Conservation (phyloP, 2,888 invertebrate species). For the Tachina grossa region DNA sequence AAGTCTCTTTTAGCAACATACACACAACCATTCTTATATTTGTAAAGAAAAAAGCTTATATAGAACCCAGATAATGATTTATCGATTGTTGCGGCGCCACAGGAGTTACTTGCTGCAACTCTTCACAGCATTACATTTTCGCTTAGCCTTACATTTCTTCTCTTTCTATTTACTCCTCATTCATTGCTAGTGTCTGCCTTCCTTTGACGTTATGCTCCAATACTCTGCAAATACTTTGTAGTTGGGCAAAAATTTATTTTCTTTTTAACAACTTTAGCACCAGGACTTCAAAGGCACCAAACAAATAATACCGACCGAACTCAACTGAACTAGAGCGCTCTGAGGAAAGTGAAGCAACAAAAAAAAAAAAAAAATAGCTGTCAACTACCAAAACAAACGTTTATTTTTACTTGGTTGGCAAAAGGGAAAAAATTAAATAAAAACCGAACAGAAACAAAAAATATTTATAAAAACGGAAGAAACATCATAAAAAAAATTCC, state of each 20-base stretch:
- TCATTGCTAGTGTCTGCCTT: slow-evolving; percentile 5
- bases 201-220: slow-evolving; percentile 46
- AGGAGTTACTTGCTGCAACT: slow-evolving; percentile 61
- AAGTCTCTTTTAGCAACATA: not conserved
- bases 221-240: slow-evolving; percentile 41
- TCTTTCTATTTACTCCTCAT: not conserved
- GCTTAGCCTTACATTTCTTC: not conserved
- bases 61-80: slow-evolving; percentile 67
- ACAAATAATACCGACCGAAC: slow-evolving; percentile 31
- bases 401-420: slow-evolving; percentile 58
- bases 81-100: slow-evolving; percentile 70
- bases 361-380: slow-evolving; percentile 59
- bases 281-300: slow-evolving; percentile 33
- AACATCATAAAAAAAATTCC: slow-evolving; percentile 38
- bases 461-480: slow-evolving; percentile 47
- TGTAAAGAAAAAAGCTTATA: slow-evolving; percentile 20
- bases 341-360: not conserved
- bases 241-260: slow-evolving; percentile 64
- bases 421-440: slow-evolving; percentile 20
- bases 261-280: slow-evolving; percentile 66
- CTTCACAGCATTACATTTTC: slow-evolving; percentile 18
- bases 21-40: not conserved
- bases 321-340: slow-evolving; percentile 1
- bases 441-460: slow-evolving; percentile 12
- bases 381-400: slow-evolving; percentile 68